A percentile compares a stretch with the other conserved stretches of the same genome.
These are phyloP conservation scores for Teleopsis dalmanni DNA, from an alignment of 1,140 invertebrate species.

Conservation along the genomic window DNA sequence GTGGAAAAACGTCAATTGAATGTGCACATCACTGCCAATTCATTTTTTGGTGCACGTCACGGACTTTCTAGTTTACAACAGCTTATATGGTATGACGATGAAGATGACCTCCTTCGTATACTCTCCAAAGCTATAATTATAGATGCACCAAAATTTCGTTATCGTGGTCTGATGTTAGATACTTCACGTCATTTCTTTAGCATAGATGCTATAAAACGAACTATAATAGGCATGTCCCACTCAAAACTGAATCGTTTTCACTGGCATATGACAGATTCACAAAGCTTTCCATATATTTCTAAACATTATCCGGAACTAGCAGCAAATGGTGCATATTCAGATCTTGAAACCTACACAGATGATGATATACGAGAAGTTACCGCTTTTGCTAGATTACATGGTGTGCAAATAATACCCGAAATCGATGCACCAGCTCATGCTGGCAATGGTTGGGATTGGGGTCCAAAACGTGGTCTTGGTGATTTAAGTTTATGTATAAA, in stretches of 20 bases:
- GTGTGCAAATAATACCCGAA: slow-evolving; percentile 59
- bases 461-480: slow-evolving; percentile 56
- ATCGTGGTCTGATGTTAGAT: slow-evolving; percentile 68
- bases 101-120: slow-evolving; percentile 51
- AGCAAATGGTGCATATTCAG: slow-evolving; percentile 66
- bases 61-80: slow-evolving; percentile 72
- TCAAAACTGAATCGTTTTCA: slow-evolving; percentile 79
- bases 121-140: slow-evolving; percentile 53
- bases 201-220: slow-evolving; percentile 58
- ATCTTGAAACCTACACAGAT: slow-evolving; percentile 58
- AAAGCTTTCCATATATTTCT: slow-evolving; percentile 71
- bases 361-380: slow-evolving; percentile 60
- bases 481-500: slow-evolving; percentile 66
- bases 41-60: slow-evolving; percentile 70
- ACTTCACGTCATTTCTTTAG: slow-evolving; percentile 70
- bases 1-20: slow-evolving; percentile 48
- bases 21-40: slow-evolving; percentile 57
- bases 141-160: slow-evolving; percentile 54
- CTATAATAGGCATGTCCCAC: slow-evolving; percentile 68
- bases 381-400: slow-evolving; percentile 57
- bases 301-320: slow-evolving; percentile 61
- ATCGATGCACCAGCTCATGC: slow-evolving; percentile 76
- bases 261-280: slow-evolving; percentile 77
- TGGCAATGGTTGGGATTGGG: slow-evolving; percentile 74
- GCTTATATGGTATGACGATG: slow-evolving; percentile 66